These are phyloP conservation scores for Sceliomorpha sp. DNA, from an alignment of 2,888 invertebrate species.

Conservation along the genomic window DNA sequence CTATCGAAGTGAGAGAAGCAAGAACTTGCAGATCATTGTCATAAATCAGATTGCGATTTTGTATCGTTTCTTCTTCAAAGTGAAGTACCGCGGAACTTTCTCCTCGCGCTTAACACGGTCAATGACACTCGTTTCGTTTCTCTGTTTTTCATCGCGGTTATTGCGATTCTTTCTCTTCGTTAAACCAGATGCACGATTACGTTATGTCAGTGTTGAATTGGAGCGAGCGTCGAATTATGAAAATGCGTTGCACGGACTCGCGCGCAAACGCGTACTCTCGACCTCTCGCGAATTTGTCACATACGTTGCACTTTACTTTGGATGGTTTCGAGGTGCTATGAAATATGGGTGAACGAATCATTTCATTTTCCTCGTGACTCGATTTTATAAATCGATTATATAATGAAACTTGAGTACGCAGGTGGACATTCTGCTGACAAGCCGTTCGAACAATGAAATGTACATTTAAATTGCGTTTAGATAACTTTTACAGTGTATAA, in stretches of 20 bases:
- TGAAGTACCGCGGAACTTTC: conserved; percentile 44
- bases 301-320: too few relatives aligned
- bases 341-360: conserved; percentile 10
- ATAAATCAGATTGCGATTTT: too few relatives aligned
- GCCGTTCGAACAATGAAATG: conserved; percentile 1
- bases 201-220: conserved; percentile 25
- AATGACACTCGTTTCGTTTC: conserved; percentile 52
- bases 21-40: too few relatives aligned
- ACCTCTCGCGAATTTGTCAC: too few relatives aligned
- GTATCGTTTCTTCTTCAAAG: too few relatives aligned
- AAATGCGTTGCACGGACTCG: not conserved
- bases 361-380: conserved; percentile 4
- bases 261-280: too few relatives aligned
- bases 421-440: not conserved
- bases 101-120: conserved; percentile 50
- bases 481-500: not conserved
- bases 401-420: not conserved
- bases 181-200: conserved; percentile 4
- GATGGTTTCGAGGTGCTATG: too few relatives aligned
- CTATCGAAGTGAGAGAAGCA: too few relatives aligned
- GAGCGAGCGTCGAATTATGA: conserved; percentile 21
- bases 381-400: conserved; percentile 8
- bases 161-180: too few relatives aligned
- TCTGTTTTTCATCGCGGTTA: conserved; percentile 12
- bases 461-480: too few relatives aligned